phyloP scores from a whole-genome alignment of 2,888 invertebrate species.

The Hyposoter didymator region DNA sequence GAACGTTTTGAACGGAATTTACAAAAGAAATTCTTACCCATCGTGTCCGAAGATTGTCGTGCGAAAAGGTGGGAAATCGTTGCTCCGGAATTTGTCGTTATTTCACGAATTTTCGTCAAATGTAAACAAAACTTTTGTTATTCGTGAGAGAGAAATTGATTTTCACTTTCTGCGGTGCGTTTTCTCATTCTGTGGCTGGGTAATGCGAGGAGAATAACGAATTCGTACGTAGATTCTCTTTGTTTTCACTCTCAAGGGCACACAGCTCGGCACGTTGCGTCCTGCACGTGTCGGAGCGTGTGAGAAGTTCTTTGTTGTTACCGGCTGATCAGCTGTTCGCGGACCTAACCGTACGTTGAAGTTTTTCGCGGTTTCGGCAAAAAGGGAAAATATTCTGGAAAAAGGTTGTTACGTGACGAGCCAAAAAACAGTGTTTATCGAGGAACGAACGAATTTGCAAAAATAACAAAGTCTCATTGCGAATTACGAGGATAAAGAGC shows the following conservation, averaged over 20 bases:
- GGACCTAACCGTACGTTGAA: background rate
- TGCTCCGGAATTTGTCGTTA: background rate
- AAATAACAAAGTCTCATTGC: background rate
- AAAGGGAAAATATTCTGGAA: background rate
- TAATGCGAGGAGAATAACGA: background rate
- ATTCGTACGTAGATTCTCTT: background rate
- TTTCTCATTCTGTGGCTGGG: background rate
- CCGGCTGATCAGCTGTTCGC: conserved; percentile 40
- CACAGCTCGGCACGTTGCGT: background rate
- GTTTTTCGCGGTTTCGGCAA: background rate
- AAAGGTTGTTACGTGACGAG: background rate
- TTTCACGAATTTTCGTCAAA: background rate
- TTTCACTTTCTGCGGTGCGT: background rate
- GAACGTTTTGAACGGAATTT: background rate
- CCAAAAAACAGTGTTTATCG: background rate
- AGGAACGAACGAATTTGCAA: background rate
- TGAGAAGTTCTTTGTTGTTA: conserved; percentile 3
- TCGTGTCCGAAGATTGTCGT: background rate
- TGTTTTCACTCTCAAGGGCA: background rate
- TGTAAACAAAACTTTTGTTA: background rate
- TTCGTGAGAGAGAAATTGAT: background rate
- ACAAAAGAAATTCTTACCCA: background rate
- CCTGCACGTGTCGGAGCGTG: background rate
- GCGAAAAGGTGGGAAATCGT: background rate
- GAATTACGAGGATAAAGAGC: background rate